Evolutionary conservation across 2,113 vertebrate genomes (phyloP).

Genomic region (Clarias magur): DNA sequence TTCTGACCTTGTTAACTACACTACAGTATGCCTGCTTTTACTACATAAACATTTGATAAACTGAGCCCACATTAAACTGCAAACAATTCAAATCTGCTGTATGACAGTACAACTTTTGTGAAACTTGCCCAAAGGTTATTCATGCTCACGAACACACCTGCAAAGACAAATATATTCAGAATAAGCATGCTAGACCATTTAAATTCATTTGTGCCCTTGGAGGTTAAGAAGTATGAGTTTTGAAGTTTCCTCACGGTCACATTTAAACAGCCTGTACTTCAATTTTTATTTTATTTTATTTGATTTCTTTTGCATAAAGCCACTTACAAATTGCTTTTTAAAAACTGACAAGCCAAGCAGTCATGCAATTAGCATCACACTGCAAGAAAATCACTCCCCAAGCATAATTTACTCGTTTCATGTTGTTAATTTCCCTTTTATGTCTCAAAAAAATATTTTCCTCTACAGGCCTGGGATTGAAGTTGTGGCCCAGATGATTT

Average conservation of each 20-base stretch:
- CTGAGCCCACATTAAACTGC: not conserved
- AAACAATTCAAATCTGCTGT: constrained; percentile 27
- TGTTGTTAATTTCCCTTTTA: constrained; percentile 21
- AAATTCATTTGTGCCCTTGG: constrained; percentile 4
- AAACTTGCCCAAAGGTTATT: constrained; percentile 3
- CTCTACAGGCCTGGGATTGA: constrained; percentile 34
- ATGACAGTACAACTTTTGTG: not conserved
- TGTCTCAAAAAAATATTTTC: constrained; percentile 39
- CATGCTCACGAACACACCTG: not conserved
- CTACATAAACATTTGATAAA: not conserved
- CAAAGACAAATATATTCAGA: not conserved
- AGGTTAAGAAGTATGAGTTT: constrained; percentile 20
- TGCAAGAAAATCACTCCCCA: constrained; percentile 42
- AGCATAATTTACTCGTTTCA: constrained; percentile 36
- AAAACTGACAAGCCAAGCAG: constrained; percentile 43
- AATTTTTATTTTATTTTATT: not conserved
- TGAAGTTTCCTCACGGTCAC: constrained; percentile 33
- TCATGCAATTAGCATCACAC: constrained; percentile 50
- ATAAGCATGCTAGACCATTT: constrained; percentile 12
- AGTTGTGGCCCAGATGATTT: constrained; percentile 41
- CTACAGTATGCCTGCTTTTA: not conserved
- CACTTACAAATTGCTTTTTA: constrained; percentile 40
- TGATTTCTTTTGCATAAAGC: not conserved
- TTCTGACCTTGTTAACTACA: not conserved
- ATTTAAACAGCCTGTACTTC: not conserved